phyloP scores from a whole-genome alignment of 1,140 invertebrate species.

The Berghia stephanieae region DNA sequence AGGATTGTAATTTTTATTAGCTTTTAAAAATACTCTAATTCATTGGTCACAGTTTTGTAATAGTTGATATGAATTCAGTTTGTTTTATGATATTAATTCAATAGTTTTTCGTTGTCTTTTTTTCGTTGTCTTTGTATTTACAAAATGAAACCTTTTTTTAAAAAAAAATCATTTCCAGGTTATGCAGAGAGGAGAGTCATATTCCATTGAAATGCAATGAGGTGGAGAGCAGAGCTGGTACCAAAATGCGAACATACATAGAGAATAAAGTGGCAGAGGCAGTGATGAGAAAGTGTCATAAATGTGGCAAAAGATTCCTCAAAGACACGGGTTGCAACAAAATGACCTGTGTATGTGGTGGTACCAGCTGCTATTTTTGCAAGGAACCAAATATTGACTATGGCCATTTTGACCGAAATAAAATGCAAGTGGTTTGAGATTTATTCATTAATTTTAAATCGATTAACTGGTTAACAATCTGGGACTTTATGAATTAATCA shows the following conservation, averaged over 20 bases:
- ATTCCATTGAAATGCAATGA: conserved; percentile 74
- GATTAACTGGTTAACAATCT: no score
- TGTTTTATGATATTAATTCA: no score
- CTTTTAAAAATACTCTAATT: no score
- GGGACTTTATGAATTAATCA: no score
- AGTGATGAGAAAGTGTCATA: conserved; percentile 73
- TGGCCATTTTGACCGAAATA: conserved; percentile 70
- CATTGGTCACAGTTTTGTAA: no score
- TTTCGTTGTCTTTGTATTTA: no score
- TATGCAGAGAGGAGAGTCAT: conserved; percentile 74
- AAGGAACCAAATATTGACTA: conserved; percentile 72
- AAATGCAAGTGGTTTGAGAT: conserved; percentile 10
- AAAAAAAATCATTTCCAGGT: no score
- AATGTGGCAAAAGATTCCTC: conserved; percentile 72
- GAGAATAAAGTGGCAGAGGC: conserved; percentile 77
- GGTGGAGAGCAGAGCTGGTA: conserved; percentile 71
- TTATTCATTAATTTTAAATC: no score
- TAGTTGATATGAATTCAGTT: no score
- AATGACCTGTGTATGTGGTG: conserved; percentile 77
- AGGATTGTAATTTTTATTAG: no score
- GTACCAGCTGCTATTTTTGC: conserved; percentile 77
- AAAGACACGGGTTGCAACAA: conserved; percentile 78
- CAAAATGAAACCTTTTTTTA: no score
- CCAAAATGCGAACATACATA: conserved; percentile 71
- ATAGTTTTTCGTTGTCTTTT: no score